A percentile compares a stretch with the other conserved stretches of the same genome.
Conservation (phyloP, 2,888 invertebrate genomes). For the Nasonovia ribisnigri region DNA sequence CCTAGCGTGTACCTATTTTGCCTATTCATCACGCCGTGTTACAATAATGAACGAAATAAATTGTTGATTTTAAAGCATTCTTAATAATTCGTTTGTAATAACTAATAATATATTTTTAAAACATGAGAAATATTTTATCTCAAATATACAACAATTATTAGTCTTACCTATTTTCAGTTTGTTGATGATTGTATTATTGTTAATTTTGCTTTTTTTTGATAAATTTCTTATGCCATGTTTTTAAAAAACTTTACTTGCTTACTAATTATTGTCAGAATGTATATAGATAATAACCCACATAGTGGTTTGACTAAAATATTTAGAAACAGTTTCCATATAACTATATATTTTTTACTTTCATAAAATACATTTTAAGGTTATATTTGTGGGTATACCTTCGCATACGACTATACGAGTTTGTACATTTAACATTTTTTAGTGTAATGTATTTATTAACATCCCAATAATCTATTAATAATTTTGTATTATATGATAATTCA, state of each 20-base stretch:
- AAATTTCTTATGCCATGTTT: not conserved
- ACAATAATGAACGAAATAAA: not conserved
- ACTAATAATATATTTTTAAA: not conserved
- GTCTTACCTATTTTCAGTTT: not conserved
- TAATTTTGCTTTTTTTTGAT: not conserved
- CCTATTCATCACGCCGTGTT: not conserved
- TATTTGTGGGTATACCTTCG: not conserved
- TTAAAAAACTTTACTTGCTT: not conserved
- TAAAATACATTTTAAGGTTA: not conserved
- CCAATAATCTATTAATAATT: too few relatives aligned
- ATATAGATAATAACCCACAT: not conserved
- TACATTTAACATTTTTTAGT: too few relatives aligned
- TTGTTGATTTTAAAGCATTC: not conserved
- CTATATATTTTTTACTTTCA: not conserved
- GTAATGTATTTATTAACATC: too few relatives aligned
- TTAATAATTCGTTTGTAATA: not conserved
- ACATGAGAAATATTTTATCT: not conserved
- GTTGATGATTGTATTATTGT: not conserved
- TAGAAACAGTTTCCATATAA: not conserved
- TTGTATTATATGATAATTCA: too few relatives aligned
- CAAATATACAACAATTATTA: not conserved
- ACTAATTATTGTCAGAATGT: not conserved
- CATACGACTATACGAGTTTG: not conserved
- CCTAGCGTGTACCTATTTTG: not conserved
- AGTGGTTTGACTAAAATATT: not conserved